Conservation (phyloP, 2,113 vertebrate genomes). For the Dasypus novemcinctus region DNA sequence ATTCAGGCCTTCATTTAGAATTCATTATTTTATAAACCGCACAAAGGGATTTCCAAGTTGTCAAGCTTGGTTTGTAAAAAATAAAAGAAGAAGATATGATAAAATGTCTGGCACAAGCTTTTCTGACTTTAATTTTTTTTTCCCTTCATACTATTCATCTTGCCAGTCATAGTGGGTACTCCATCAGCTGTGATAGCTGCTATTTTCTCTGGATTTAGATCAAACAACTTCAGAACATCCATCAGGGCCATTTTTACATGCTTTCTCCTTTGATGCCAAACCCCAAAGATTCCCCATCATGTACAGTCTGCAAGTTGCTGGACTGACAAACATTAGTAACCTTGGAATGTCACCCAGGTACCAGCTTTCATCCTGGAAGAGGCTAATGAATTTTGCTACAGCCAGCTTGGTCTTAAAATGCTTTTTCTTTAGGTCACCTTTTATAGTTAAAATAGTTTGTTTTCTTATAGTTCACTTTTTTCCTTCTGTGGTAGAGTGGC, state of each 20-base stretch:
- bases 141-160: slow-evolving; percentile 82
- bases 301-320: slow-evolving; percentile 70
- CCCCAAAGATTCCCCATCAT: slow-evolving; percentile 79
- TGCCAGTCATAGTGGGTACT: slow-evolving; percentile 76
- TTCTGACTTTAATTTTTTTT: slow-evolving; percentile 81
- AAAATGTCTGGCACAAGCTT: slow-evolving; percentile 81
- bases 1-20: slow-evolving; percentile 75
- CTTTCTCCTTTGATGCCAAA: slow-evolving; percentile 81
- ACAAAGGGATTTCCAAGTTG: slow-evolving; percentile 80
- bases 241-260: slow-evolving; percentile 82
- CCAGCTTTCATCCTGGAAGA: slow-evolving; percentile 81
- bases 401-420: slow-evolving; percentile 78
- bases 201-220: slow-evolving; percentile 82
- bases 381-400: slow-evolving; percentile 82
- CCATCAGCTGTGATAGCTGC: slow-evolving; percentile 79
- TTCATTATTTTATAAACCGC: slow-evolving; percentile 78
- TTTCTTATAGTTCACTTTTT: slow-evolving; percentile 75
- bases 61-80: slow-evolving; percentile 78
- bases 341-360: slow-evolving; percentile 78
- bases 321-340: slow-evolving; percentile 79
- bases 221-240: slow-evolving; percentile 78
- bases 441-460: slow-evolving; percentile 80
- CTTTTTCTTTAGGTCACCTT: slow-evolving; percentile 81
- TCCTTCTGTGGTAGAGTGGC: slow-evolving; percentile 22
- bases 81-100: slow-evolving; percentile 83